Evolutionary conservation across 2,797 vertebrate species (phyloP), one percentile per base, ranked within the genome.

Genomic region (Caiman crocodilus): DNA sequence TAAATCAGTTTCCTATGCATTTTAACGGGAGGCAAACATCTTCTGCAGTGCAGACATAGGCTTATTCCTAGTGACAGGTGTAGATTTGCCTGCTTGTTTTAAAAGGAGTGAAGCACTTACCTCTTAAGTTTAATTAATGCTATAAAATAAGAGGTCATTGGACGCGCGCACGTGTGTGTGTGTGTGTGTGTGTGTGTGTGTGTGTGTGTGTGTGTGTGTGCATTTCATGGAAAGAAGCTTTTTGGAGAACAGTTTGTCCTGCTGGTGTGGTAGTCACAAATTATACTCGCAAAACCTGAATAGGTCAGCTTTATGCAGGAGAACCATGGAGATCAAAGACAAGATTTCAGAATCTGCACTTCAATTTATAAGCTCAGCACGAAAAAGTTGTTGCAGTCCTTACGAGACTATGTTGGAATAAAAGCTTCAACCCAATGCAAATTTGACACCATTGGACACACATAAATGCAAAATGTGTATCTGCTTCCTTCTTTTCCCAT

Each of bases 391-490:
- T 12, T 71, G 69, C 35, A 42, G 21, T 7, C 14, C 32, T 14
- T 71, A 20, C 35, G 15, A 35, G 69, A 25, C 12, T 26, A 25
- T 14, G 32, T 4, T 15, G 32, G 74, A 67, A 71, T 32, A 84
- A 84, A 91, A 81, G 50, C 56, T 75, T 80, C 76, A 94, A 80
- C 90, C 85, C 50, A 2, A 23, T 89, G 91, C 91, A 95, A 95
- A 93, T 90, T 80, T 92, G 73, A 92, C 21, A 76, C 75, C 35
- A 73, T 50, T 73, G 25, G 85, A 88, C 85, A 93, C 83, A 15
- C 89, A 90, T 94, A 93, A 92, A 91, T 61, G 9, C 76, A 92
- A 93, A 95, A 96, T 81, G 74, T 92, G 81, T 95, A 83, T 30
- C 88, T 96, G 74, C 81, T 71, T 78, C 74, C 61, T 42, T 58